Conservation (phyloP, 2,797 vertebrate genomes). For the Meda fulgida region DNA sequence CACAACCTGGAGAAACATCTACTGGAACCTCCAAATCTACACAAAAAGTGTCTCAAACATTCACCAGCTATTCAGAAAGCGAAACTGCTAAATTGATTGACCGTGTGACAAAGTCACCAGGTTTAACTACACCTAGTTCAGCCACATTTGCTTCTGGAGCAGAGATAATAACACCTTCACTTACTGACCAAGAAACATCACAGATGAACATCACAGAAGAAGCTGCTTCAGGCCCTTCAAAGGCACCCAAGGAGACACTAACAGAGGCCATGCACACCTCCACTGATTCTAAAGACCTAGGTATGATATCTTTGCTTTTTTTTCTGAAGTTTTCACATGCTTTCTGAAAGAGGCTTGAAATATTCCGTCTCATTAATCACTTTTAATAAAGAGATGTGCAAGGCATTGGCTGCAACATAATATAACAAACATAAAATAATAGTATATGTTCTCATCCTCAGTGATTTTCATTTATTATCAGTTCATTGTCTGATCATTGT, state of each 20-base stretch:
- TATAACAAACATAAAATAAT: background rate
- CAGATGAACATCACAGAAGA: conserved; percentile 66
- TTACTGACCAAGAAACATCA: conserved; percentile 61
- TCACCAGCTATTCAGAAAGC: conserved; percentile 5
- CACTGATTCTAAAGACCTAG: conserved; percentile 76
- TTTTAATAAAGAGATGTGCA: conserved; percentile 63
- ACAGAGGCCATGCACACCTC: conserved; percentile 64
- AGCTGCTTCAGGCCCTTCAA: conserved; percentile 68
- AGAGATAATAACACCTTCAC: background rate
- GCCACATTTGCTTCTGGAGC: conserved; percentile 43
- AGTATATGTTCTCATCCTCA: background rate
- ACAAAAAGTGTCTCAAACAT: conserved; percentile 14
- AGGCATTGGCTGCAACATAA: background rate
- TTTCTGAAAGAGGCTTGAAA: conserved; percentile 53
- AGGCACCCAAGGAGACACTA: conserved; percentile 64
- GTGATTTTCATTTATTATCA: background rate
- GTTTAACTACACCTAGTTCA: conserved; percentile 16
- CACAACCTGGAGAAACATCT: conserved; percentile 40
- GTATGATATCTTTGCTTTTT: conserved; percentile 53
- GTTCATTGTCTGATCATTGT: background rate
- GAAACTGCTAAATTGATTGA: background rate
- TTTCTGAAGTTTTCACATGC: conserved; percentile 18
- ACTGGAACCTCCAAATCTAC: conserved; percentile 12
- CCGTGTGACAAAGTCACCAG: background rate
- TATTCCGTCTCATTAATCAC: conserved; percentile 67